Evolutionary conservation across 2,113 vertebrate genomes (phyloP), one percentile per base, ranked within the genome.

Genomic region (human): DNA sequence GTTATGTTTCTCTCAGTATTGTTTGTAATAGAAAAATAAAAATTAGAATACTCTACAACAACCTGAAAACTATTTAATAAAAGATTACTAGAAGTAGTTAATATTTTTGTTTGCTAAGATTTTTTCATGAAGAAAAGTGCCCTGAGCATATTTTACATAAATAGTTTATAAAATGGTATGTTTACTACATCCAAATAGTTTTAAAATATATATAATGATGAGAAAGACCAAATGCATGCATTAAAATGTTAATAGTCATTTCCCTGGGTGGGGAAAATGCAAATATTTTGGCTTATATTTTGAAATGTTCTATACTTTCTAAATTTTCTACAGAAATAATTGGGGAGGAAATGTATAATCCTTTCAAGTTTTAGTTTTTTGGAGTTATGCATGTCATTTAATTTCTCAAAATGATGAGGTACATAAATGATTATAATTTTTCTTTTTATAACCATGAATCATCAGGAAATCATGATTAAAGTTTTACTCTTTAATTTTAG

Each of bases 391-490:
- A 8, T 70, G 16, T 2, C 3, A 52, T 89, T 81, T 88, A 64
- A 91, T n/a, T 84, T 96, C 55, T 94, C 43, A 89, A 64, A 94
- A 90, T 76, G 17, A 79, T 86, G 9, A 94, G 55, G 8, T 22
- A 55, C 25, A 85, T 35, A 70, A 85, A 64, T 61, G 52, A 76
- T 76, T 61, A 32, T 16, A 6, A 50, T 61, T 79, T 68, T 84
- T 94, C 50, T 76, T 75, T 86, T 79, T 64, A 45, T 90, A 70
- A 52, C 17, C 25, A 22, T 61, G n/a, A 84, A 25, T 96, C 95
- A 66, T 76, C 35, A 94, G 85, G 32, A 91, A 90, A 87, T n/a
- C 61, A 90, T 16, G 92, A 50, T 66, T 79, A 89, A 93, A 82
- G 81, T 93, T 94, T 85, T 43, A 48, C 32, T 89, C 30, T 78